Conservation (phyloP, 2,888 invertebrate species). For the Mesorhabditis sp. region DNA sequence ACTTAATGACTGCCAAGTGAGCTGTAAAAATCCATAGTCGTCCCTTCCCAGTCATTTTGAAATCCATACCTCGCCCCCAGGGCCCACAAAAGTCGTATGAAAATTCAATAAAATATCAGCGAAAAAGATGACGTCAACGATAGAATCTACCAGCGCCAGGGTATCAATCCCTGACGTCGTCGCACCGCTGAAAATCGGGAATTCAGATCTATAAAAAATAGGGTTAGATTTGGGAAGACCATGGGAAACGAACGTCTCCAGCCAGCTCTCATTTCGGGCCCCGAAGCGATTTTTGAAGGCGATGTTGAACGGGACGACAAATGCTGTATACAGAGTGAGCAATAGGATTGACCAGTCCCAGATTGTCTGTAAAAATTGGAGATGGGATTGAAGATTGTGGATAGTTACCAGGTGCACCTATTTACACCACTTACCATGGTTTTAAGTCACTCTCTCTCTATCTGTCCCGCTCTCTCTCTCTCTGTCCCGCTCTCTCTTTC, state of each 20-base stretch:
- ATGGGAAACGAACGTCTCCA: not conserved
- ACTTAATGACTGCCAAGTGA: too few relatives aligned
- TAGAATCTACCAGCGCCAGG: constrained; percentile 68
- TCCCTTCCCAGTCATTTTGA: not conserved
- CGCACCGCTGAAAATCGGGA: constrained; percentile 24
- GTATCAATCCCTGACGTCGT: constrained; percentile 47
- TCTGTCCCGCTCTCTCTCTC: too few relatives aligned
- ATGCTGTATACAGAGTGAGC: constrained; percentile 98
- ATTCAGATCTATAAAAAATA: too few relatives aligned
- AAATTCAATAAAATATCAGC: constrained; percentile 99
- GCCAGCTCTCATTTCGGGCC: constrained; percentile 59
- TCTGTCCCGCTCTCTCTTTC: too few relatives aligned
- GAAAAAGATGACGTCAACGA: constrained; percentile 99
- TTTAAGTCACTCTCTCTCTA: too few relatives aligned
- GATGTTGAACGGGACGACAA: constrained; percentile 97
- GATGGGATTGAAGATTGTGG: constrained; percentile 58
- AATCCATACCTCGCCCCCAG: constrained; percentile 62
- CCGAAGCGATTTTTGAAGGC: constrained; percentile 91
- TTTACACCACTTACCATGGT: too few relatives aligned
- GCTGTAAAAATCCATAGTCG: too few relatives aligned
- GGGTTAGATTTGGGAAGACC: too few relatives aligned
- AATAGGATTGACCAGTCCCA: constrained; percentile 99
- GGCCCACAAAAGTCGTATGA: constrained; percentile 98
- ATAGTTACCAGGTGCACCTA: not conserved
- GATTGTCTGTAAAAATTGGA: constrained; percentile 73